Conservation (phyloP, 2,888 invertebrate species). For the Pristionchus arcanus region DNA sequence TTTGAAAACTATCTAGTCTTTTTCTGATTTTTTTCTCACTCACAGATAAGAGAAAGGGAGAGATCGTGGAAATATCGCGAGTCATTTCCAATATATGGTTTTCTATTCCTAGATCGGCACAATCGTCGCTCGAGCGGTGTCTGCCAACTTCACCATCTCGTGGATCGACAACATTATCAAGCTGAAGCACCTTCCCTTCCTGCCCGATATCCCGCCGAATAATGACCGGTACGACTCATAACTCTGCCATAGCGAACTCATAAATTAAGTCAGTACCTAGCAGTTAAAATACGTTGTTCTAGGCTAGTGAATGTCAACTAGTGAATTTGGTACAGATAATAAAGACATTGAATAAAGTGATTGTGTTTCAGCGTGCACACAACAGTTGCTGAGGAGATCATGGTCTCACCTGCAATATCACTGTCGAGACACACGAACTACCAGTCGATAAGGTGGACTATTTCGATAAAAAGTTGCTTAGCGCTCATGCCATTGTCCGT, state of each 20-base stretch:
- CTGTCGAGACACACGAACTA: slow-evolving; percentile 88
- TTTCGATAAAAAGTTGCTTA: too few relatives aligned
- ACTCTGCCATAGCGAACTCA: too few relatives aligned
- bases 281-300: too few relatives aligned
- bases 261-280: too few relatives aligned
- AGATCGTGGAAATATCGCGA: neutral
- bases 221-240: slow-evolving; percentile 69
- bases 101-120: slow-evolving; percentile 87
- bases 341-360: neutral
- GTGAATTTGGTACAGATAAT: neutral
- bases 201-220: slow-evolving; percentile 88
- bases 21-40: too few relatives aligned
- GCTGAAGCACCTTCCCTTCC: slow-evolving; percentile 96
- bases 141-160: slow-evolving; percentile 93
- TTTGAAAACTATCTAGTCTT: too few relatives aligned
- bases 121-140: slow-evolving; percentile 94
- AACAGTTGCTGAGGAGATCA: slow-evolving; percentile 91
- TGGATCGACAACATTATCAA: slow-evolving; percentile 98
- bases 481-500: too few relatives aligned
- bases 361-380: slow-evolving; percentile 71
- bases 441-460: slow-evolving; percentile 81
- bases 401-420: slow-evolving; percentile 84
- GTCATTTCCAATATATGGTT: too few relatives aligned
- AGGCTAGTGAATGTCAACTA: neutral
- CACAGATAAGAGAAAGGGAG: neutral